Base-by-base conservation (phyloP, 2,113 vertebrate genomes). In the Machaerirhynchus nigripectus region DNA sequence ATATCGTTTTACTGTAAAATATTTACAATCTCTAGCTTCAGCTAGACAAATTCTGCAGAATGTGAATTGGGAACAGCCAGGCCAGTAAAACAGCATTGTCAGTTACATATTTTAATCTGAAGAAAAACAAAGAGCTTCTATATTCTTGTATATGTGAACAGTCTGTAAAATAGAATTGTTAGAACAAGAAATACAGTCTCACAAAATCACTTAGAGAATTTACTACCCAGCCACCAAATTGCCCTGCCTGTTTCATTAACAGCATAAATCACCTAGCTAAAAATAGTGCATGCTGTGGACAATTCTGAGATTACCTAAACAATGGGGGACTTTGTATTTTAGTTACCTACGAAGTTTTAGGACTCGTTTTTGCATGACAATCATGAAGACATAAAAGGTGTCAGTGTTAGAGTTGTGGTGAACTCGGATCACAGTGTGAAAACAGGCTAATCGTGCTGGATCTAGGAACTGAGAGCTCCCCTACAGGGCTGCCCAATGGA, bases 1-100 rank as follows among this genome's bases (percentile, higher is more conserved):
- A 78, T 96, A 94, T 26, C 4, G 2, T 93, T 88, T 96, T 93
- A 83, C 39, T 95, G 79, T 96, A 81, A 95, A 97, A 96, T 93
- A 93, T 96, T 94, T 90, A 90, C 78, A 26, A 17, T 74, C 35
- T 81, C 35, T 81, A 68, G 39, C 63, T 92, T 84, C 85, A 91
- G 33, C 49, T 81, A 56, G 46, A 75, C 35, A 87, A 49, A 78
- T 67, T 87, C 68, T 92, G 59, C 82, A 77, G 37, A 44, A 57
- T 49, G 11, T 77, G 60, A 63, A 65, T 42, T 70, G 24, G 17
- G 31, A 88, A 31, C 67, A 93, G 17, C 82, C 42, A 37, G 74
- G 31, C 13, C 44, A 50, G 30, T 53, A 50, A 91, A 73, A 37
- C 13, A 46, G 15, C 17, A 30, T 67, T 73, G 14, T 46, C 28